Conservation (phyloP, 2,888 invertebrate species). For the Leptinotarsa peninsularis region DNA sequence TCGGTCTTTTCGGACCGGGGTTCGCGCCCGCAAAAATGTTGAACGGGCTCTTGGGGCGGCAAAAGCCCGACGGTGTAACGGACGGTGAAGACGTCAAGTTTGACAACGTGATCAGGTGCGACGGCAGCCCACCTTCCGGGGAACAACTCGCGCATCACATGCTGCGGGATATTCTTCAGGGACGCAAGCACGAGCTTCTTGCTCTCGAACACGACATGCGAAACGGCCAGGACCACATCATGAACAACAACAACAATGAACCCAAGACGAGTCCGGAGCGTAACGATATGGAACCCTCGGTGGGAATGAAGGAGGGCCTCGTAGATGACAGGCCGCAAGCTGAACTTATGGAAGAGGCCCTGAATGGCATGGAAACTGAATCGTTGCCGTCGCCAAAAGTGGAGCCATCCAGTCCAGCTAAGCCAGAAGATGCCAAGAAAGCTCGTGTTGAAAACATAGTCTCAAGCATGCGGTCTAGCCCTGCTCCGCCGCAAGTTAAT, state of each 20-base stretch:
- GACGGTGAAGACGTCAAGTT: conserved; percentile 65
- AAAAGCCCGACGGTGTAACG: conserved; percentile 68
- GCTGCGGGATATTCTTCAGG: conserved; percentile 90
- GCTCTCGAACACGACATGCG: conserved; percentile 78
- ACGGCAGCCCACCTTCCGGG: conserved; percentile 71
- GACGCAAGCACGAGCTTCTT: conserved; percentile 85
- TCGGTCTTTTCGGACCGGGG: conserved; percentile 86
- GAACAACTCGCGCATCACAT: conserved; percentile 81
- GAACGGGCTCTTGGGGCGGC: conserved; percentile 87
- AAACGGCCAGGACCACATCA: conserved; percentile 66
- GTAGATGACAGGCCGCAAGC: conserved; percentile 70
- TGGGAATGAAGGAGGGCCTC: conserved; percentile 69
- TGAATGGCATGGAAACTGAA: conserved; percentile 73
- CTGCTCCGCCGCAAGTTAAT: conserved; percentile 85
- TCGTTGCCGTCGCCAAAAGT: conserved; percentile 72
- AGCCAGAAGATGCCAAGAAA: conserved; percentile 82
- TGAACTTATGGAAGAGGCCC: conserved; percentile 72
- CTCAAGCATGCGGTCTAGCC: conserved; percentile 91
- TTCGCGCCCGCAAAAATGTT: conserved; percentile 92
- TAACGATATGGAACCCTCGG: conserved; percentile 56
- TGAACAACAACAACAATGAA: conserved; percentile 69
- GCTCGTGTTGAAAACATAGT: conserved; percentile 96
- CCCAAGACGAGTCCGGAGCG: conserved; percentile 64
- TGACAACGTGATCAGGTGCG: conserved; percentile 67
- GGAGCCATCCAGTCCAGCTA: conserved; percentile 72